Conservation (phyloP, 2,888 invertebrate genomes). For the Cremastobaeus sp. region DNA sequence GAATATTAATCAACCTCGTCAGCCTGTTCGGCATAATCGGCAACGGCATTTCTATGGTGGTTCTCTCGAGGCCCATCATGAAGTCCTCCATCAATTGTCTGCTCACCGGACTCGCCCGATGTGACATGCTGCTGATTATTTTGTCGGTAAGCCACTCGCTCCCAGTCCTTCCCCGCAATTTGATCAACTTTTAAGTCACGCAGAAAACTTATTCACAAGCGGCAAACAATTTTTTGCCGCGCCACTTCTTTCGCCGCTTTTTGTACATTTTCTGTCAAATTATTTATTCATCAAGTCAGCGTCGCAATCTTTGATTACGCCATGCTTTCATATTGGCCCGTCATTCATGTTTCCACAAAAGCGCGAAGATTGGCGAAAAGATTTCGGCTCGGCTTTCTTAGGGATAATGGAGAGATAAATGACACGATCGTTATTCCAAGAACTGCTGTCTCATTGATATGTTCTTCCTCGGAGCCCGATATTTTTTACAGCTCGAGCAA, state of each 20-base stretch:
- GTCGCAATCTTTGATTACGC: too few relatives aligned
- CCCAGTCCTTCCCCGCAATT: too few relatives aligned
- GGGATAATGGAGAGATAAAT: conserved; percentile 4
- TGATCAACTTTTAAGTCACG: too few relatives aligned
- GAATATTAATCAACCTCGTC: conserved; percentile 88
- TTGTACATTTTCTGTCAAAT: too few relatives aligned
- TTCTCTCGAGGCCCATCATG: conserved; percentile 95
- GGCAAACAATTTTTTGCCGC: too few relatives aligned
- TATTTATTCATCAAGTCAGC: too few relatives aligned
- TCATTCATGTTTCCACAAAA: not conserved
- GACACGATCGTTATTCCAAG: not conserved
- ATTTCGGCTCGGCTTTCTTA: not conserved
- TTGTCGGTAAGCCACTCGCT: conserved; percentile 81
- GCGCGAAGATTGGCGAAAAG: not conserved
- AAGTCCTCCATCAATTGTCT: conserved; percentile 96
- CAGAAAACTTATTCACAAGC: too few relatives aligned
- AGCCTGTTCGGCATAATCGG: conserved; percentile 92
- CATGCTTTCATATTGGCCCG: not conserved
- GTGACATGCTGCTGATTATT: conserved; percentile 93
- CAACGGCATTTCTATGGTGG: conserved; percentile 93
- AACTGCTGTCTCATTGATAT: not conserved
- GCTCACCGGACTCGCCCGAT: conserved; percentile 94
- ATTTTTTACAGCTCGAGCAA: not conserved
- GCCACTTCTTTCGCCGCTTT: too few relatives aligned
- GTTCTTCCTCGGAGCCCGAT: too few relatives aligned